phyloP scores from a whole-genome alignment of 2,888 invertebrate species.

The Mesochorus sp. region DNA sequence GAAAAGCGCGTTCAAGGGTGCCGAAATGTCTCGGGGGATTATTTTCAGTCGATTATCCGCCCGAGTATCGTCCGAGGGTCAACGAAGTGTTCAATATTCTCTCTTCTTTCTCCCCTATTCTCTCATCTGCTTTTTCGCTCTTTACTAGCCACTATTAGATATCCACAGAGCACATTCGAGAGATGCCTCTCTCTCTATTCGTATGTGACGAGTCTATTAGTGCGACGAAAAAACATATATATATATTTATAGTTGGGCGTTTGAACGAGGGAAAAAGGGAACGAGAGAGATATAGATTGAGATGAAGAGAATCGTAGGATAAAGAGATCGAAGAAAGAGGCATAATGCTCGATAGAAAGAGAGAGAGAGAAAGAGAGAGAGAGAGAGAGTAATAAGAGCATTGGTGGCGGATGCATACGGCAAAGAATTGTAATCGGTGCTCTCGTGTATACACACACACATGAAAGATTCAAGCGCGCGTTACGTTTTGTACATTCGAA shows the following conservation, averaged over 20 bases:
- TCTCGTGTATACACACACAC: constrained; percentile 48
- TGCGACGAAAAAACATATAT: constrained; percentile 43
- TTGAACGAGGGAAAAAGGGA: not conserved
- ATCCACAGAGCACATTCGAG: constrained; percentile 59
- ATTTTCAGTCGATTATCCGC: constrained; percentile 81
- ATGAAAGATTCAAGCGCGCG: constrained; percentile 30
- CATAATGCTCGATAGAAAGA: constrained; percentile 22
- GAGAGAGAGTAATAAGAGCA: not conserved
- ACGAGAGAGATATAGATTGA: constrained; percentile 18
- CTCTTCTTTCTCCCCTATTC: not conserved
- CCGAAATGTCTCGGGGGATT: constrained; percentile 78
- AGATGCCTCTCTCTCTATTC: constrained; percentile 23
- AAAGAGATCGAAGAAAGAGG: constrained; percentile 57
- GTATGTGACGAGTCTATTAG: constrained; percentile 68
- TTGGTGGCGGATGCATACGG: constrained; percentile 22
- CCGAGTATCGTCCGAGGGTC: constrained; percentile 69
- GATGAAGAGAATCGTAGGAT: constrained; percentile 53
- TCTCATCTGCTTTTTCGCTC: constrained; percentile 25
- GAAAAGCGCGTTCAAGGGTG: constrained; percentile 53
- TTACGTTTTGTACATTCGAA: constrained; percentile 61
- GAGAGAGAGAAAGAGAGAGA: no score
- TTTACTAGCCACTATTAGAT: constrained; percentile 62
- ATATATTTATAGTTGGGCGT: no score
- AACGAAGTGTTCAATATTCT: constrained; percentile 63
- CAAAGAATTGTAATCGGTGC: constrained; percentile 59